Base-by-base conservation (phyloP, 2,888 invertebrate species). In the Oscheius sp. region DNA sequence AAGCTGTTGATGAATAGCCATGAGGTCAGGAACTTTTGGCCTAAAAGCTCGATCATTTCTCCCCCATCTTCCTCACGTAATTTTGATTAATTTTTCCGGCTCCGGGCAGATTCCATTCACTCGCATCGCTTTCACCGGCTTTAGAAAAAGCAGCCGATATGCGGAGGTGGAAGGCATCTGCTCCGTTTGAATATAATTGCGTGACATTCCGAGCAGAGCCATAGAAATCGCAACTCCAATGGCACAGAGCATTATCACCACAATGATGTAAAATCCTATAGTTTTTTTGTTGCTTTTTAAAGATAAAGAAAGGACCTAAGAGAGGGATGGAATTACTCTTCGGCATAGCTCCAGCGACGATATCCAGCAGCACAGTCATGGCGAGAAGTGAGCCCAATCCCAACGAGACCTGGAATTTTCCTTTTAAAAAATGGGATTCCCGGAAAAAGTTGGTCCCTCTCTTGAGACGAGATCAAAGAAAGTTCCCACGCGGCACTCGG, bases 301-400 rank as follows among this genome's bases (percentile, higher is more conserved):
- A 48, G 20, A 20, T 10, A n/a, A 48, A 48, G n/a, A 20, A 48
- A 17, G 10, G 10, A 75, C 75, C 84, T 33, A 85, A 69, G 4
- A 85, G 71, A 2, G 85, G 85, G 29, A 85, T 83, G 0, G 83
- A 81, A 65, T 85, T 85, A 66, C 78, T 79, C 67, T 85, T 85
- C 3, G 85, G 85, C 85, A 85, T 84, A 3, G 85, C 82, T 6
- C 82, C 80, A 3, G 82, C 82, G 0, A 84, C 80, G 63, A 80
- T 80, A 63, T 81, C 84, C 23, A 85, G 69, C 6, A 85, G 74
- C 0, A 85, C 85, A 27, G 85, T 84, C 82, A 85, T 85, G 25
- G 85, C 83, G 12, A 83, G 67, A 6, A 83, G 72, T 3, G 75
- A 76, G 0, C 83, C 83, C 3, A 83, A 70, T 0, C 83, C 83